A percentile compares a stretch with the other conserved stretches of the same genome.
phyloP scores from a whole-genome alignment of 2,797 vertebrate species.

The Sebastes alutus region DNA sequence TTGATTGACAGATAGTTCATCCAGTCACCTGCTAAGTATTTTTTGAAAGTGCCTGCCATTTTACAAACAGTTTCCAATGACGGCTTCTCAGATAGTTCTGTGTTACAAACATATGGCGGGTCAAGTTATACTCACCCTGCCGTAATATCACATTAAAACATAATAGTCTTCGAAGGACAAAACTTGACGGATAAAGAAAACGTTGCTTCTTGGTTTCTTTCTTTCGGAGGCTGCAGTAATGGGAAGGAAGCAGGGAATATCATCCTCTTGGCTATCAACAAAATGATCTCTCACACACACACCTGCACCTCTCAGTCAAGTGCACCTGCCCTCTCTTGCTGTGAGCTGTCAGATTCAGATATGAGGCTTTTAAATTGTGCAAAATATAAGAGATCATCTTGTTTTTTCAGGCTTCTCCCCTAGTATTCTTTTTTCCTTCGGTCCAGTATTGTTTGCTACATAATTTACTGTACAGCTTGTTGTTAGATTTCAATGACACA shows the following conservation, averaged over 20 bases:
- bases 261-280: not conserved
- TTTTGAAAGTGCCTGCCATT: too few species aligned
- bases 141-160: not conserved
- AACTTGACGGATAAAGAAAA: not conserved
- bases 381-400: not conserved
- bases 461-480: not conserved
- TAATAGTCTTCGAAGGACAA: not conserved
- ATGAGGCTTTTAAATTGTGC: not conserved
- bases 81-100: too few species aligned
- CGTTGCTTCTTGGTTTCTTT: not conserved
- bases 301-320: not conserved
- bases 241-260: not conserved
- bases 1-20: too few species aligned
- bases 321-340: not conserved
- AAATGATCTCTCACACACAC: not conserved
- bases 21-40: too few species aligned
- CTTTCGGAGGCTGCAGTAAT: not conserved
- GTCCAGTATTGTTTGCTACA: not conserved
- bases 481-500: not conserved
- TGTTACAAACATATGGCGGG: too few species aligned
- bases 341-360: not conserved
- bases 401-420: not conserved
- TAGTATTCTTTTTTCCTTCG: not conserved
- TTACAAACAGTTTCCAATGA: too few species aligned
- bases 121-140: not conserved